Percentiles rank a stretch among this genome's conserved stretches.
Conservation (phyloP, 2,113 vertebrate species). For the Lota lota region DNA sequence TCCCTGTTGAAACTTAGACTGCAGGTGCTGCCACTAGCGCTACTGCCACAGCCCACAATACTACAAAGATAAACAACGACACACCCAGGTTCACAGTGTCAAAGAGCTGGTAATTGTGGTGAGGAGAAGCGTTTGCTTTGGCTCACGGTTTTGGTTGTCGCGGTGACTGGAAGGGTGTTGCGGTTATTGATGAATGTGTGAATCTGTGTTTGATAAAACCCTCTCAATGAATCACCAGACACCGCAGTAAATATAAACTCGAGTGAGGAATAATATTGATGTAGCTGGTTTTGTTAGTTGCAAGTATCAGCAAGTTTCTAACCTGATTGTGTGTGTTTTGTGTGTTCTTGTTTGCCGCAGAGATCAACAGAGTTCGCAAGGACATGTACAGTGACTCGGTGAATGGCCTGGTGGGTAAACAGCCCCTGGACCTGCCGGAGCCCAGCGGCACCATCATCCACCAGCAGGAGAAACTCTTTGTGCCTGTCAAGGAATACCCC, state of each 20-base stretch:
- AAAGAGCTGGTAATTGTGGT: no score
- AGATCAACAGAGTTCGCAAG: constrained; percentile 83
- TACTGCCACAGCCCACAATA: no score
- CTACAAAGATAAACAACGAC: no score
- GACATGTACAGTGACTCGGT: constrained; percentile 82
- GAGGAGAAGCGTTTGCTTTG: no score
- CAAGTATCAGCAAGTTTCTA: constrained; percentile 1
- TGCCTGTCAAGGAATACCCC: constrained; percentile 82
- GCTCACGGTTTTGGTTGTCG: no score
- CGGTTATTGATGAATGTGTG: no score
- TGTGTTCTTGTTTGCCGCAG: constrained; percentile 60
- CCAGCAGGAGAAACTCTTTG: constrained; percentile 82
- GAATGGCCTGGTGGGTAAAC: constrained; percentile 78
- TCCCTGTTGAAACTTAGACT: constrained; percentile 15
- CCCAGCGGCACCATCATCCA: constrained; percentile 75
- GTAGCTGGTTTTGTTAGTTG: background rate
- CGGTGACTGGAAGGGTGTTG: no score
- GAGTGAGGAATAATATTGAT: no score
- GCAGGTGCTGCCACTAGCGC: constrained; percentile 32
- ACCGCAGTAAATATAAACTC: no score
- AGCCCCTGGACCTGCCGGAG: constrained; percentile 79
- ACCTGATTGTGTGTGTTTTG: constrained; percentile 18
- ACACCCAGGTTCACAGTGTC: no score
- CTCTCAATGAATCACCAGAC: no score
- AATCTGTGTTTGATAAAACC: no score